Base-by-base conservation (phyloP, 2,113 vertebrate species). In the Tupaia tana region DNA sequence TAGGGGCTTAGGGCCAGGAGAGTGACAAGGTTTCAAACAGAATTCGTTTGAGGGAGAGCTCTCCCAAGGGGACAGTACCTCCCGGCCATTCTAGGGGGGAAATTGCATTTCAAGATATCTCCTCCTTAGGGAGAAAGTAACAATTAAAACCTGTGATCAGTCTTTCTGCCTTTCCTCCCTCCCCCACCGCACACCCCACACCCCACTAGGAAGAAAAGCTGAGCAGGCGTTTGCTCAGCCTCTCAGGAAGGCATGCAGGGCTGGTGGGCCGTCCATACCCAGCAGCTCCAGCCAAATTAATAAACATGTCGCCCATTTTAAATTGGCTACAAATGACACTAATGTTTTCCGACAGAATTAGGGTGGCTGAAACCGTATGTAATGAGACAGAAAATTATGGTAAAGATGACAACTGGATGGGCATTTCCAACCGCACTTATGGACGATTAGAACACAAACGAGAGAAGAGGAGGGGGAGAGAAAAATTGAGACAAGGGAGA, bases 331-430 rank as follows among this genome's bases (percentile, higher is more conserved):
- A 97, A 94, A 97, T 99, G 98, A 99, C 98, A 92, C 98, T 99
- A 99, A 99, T 99, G 98, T 97, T 98, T 98, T 98, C 97, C 97
- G 99, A 99, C 99, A 99, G 98, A 99, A 99, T 99, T 98, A 98
- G 98, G 98, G 98, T 99, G 98, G 98, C 98, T 98, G 98, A 98
- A 97, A 97, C 98, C 96, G 96, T 98, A 99, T 98, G 98, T 98
- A 99, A 99, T 98, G 98, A 99, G 98, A 98, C 98, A 98, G 98
- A 98, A 98, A 98, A 98, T 98, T 98, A 98, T 97, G 97, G 98
- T 98, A 96, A 97, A 98, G 95, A 98, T 96, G 98, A 98, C 97
- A 97, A 97, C 96, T 94, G 96, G 96, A 95, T 90, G 90, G 96
- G 88, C 86, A 96, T 97, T 97, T 97, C 95, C 98, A 97, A 96